Evolutionary conservation across 2,113 vertebrate species (phyloP).

Genomic region (Planiliza haematocheilus): DNA sequence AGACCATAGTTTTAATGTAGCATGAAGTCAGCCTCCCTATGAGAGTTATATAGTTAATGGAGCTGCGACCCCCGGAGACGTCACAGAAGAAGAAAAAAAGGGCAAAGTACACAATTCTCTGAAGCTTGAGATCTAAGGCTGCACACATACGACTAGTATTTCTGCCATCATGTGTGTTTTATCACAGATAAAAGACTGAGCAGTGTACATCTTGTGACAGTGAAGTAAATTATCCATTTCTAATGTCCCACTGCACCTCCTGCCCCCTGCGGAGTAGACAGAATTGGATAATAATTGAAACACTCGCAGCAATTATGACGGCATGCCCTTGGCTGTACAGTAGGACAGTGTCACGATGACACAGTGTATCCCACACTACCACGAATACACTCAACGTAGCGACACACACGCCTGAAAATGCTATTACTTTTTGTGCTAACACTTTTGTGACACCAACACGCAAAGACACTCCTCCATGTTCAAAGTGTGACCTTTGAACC

Average conservation of each 20-base stretch:
- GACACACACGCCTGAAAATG: constrained; percentile 10
- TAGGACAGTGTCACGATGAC: constrained; percentile 49
- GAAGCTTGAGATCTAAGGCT: constrained; percentile 15
- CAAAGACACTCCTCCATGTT: constrained; percentile 4
- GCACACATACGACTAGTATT: constrained; percentile 19
- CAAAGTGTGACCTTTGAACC: constrained; percentile 29
- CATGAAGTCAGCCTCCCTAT: constrained; percentile 58
- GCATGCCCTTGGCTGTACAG: constrained; percentile 64
- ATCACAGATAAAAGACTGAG: constrained; percentile 39
- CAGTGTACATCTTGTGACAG: constrained; percentile 49
- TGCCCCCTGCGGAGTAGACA: constrained; percentile 65
- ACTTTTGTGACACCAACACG: constrained; percentile 7
- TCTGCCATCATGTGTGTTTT: constrained; percentile 47
- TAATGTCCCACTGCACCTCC: constrained; percentile 60
- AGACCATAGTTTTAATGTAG: constrained; percentile 68
- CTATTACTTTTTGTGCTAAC: background rate
- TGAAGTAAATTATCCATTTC: constrained; percentile 72
- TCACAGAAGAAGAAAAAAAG: constrained; percentile 11
- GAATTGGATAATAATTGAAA: constrained; percentile 79
- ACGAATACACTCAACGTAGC: constrained; percentile 24
- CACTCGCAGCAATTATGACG: constrained; percentile 70
- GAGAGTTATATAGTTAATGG: constrained; percentile 70
- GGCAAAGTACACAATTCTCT: constrained; percentile 19
- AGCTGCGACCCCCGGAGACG: constrained; percentile 60
- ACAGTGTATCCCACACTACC: constrained; percentile 30